phyloP scores from a whole-genome alignment of 2,113 vertebrate genomes.

The Mohoua ochrocephala region DNA sequence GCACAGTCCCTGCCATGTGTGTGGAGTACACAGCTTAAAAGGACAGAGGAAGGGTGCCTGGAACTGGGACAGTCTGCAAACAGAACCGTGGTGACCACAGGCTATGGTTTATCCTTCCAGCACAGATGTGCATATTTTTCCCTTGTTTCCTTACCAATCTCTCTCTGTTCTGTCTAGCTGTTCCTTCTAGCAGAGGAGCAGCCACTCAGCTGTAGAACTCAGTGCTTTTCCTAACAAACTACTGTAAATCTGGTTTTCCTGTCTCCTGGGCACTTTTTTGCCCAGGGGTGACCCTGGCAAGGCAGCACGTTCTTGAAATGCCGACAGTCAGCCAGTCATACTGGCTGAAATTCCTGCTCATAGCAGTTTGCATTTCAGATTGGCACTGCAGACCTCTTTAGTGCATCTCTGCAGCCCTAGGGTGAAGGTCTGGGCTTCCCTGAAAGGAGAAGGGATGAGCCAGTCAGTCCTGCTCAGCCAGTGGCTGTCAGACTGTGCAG shows the following conservation, averaged over 20 bases:
- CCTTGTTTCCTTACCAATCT: not conserved
- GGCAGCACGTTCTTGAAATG: not conserved
- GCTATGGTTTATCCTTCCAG: not conserved
- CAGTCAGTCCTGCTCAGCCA: conserved; percentile 26
- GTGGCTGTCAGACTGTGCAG: conserved; percentile 1
- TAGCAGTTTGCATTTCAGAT: conserved; percentile 22
- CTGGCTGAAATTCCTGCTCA: not conserved
- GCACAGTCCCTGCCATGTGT: not conserved
- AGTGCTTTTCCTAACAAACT: not conserved
- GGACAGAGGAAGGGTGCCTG: not conserved
- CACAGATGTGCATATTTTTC: not conserved
- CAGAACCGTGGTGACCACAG: not conserved
- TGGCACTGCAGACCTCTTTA: not conserved
- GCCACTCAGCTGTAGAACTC: not conserved
- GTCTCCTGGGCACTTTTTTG: not conserved
- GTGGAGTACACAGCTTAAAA: not conserved
- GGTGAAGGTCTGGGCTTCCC: conserved; percentile 26
- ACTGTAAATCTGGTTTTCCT: not conserved
- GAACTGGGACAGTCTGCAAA: not conserved
- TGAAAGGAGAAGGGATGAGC: not conserved
- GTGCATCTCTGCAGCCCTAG: not conserved
- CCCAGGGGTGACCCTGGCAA: not conserved
- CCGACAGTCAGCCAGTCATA: not conserved
- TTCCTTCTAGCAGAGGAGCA: not conserved
- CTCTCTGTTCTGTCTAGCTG: not conserved